Percentiles rank a stretch among this genome's conserved stretches.
phyloP scores from a whole-genome alignment of 2,888 invertebrate species.

The Tipula helvola region DNA sequence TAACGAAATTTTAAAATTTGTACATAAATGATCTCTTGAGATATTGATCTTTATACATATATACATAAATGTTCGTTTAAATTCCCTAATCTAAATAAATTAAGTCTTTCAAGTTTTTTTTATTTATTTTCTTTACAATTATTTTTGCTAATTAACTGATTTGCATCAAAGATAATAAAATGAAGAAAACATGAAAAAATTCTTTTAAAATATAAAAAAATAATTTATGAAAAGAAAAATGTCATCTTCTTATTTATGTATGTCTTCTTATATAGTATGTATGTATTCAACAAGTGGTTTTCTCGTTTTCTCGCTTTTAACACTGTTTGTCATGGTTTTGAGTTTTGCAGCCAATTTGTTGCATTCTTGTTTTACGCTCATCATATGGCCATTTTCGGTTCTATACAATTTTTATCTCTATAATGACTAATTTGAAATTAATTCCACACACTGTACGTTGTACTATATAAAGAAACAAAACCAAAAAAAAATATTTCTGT shows the following conservation, averaged over 20 bases:
- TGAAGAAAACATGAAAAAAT: background rate
- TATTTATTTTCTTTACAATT: constrained; percentile 5
- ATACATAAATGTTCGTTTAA: background rate
- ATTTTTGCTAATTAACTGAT: constrained; percentile 16
- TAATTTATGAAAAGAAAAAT: background rate
- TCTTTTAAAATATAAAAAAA: background rate
- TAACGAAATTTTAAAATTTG: background rate
- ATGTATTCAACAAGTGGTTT: background rate
- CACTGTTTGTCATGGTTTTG: background rate
- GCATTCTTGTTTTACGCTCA: too few species aligned
- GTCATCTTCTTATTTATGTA: background rate
- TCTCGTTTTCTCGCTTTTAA: background rate
- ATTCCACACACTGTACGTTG: background rate
- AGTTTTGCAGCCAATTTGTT: background rate
- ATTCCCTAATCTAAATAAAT: background rate
- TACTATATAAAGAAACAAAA: background rate
- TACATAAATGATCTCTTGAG: background rate
- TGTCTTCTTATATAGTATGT: background rate
- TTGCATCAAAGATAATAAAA: constrained; percentile 16
- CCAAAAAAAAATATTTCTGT: background rate
- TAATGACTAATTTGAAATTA: background rate
- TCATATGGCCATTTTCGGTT: background rate
- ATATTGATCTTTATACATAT: background rate
- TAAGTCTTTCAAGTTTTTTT: background rate
- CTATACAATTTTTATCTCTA: background rate